A percentile compares a stretch with the other conserved stretches of the same genome.
These are phyloP conservation scores for Heliconius aoede DNA, from an alignment of 2,888 invertebrate species.

Conservation along the genomic window DNA sequence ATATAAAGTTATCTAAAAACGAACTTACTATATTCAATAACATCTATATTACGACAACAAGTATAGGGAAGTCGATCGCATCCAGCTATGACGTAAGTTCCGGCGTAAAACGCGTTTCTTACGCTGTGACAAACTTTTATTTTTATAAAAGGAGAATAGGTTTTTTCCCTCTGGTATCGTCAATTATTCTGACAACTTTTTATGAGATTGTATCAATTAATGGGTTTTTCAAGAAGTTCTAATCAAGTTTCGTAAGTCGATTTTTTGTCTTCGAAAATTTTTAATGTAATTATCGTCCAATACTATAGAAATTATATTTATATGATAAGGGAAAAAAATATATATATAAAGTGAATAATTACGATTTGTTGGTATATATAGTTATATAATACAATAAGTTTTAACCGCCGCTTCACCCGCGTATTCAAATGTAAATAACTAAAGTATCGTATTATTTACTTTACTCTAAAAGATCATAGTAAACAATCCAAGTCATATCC, in stretches of 20 bases:
- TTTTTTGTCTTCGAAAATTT: background rate
- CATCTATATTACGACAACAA: background rate
- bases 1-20: background rate
- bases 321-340: too few relatives aligned
- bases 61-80: constrained; percentile 8
- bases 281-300: background rate
- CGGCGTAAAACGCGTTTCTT: constrained; percentile 8
- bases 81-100: constrained; percentile 12
- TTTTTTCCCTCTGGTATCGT: background rate
- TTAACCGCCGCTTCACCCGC: background rate
- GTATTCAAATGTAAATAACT: too few relatives aligned
- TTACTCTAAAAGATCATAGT: too few relatives aligned
- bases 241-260: constrained; percentile 1
- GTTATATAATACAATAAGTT: too few relatives aligned
- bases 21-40: background rate
- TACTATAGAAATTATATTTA: background rate
- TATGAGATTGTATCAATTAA: constrained; percentile 5
- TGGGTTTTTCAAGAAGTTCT: constrained; percentile 2
- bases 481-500: too few relatives aligned
- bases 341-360: too few relatives aligned
- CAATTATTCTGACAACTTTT: background rate
- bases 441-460: too few relatives aligned
- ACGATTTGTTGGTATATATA: too few relatives aligned
- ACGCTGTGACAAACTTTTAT: background rate
- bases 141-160: background rate